Evolutionary conservation across 2,888 invertebrate genomes (phyloP).

Genomic region (Antitype chi): DNA sequence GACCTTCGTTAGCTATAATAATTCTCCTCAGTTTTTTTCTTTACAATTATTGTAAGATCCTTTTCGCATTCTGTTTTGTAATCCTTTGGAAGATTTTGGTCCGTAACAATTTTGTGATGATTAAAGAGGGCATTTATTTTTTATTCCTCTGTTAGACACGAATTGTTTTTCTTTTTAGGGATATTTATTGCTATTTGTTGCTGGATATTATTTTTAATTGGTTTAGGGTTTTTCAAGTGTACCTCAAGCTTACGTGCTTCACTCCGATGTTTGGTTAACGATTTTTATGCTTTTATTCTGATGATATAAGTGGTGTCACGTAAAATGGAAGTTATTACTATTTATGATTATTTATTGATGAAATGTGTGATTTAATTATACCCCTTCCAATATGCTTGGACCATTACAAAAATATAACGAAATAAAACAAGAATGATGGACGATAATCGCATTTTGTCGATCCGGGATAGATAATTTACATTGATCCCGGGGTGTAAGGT

Average conservation of each 20-base stretch:
- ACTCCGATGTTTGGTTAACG: neutral
- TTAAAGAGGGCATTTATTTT: conserved; percentile 62
- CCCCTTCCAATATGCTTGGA: neutral
- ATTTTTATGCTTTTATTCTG: neutral
- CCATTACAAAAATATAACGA: conserved; percentile 64
- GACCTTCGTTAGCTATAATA: conserved; percentile 69
- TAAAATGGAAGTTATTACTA: neutral
- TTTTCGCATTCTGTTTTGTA: conserved; percentile 65
- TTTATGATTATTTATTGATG: conserved; percentile 5
- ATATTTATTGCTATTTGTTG: conserved; percentile 45
- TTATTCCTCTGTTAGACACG: conserved; percentile 35
- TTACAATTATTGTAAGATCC: conserved; percentile 64
- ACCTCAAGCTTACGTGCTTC: neutral
- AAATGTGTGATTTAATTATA: neutral
- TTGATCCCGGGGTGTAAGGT: conserved; percentile 81
- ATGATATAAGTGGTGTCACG: neutral
- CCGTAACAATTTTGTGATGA: conserved; percentile 60
- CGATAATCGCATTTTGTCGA: conserved; percentile 82
- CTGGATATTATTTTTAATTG: conserved; percentile 34
- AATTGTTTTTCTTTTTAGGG: conserved; percentile 33
- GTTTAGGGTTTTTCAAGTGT: neutral
- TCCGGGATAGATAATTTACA: conserved; percentile 85
- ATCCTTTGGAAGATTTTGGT: conserved; percentile 66
- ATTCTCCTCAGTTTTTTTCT: conserved; percentile 64
- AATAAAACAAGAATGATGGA: conserved; percentile 74